Evolutionary conservation across 2,113 vertebrate species (phyloP), one percentile per base, ranked within the genome.

Genomic region (Donacobius atricapilla): DNA sequence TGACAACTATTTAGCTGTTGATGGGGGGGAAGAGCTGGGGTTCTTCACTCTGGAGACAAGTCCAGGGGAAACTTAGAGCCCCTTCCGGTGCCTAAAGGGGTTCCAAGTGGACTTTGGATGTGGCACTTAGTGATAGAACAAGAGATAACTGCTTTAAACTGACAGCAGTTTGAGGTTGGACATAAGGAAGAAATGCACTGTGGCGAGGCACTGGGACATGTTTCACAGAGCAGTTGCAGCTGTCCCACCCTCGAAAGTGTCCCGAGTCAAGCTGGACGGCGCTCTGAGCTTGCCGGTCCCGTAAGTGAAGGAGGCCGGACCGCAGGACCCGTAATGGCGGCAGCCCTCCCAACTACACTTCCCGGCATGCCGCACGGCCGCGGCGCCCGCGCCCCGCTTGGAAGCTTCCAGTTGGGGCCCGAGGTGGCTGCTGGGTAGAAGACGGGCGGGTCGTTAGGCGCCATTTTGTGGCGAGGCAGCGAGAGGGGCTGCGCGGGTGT

Each of bases 401-500:
- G 98, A 95, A 92, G 3, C n/a, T 95, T 91, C 95, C 70, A 95
- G 96, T 63, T 77, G 79, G 51, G 50, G 4, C n/a, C 35, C 84
- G 96, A 81, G 68, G 81, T 28, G 98, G 7, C 71, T 56, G 82
- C 87, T 98, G 98, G 98, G 98, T 97, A 98, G 97, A 97, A 98
- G 98, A 98, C 97, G 96, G 93, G 8, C 33, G 94, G 96, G 88
- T 86, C 35, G 23, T 5, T 47, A 10, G 95, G 66, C 97, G 98
- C 98, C 98, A 98, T 98, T 98, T 98, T 98, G 97, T 97, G 90
- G 76, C 47, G 91, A 90, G 58, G 57, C 15, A 70, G 81, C 1
- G 47, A 35, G 33, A 44, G 42, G 33, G 37, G 40, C 4, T 66
- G 93, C 0, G 77, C 4, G 51, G 8, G 40, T 63, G 44, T 5